Base-by-base conservation (phyloP, 2,888 invertebrate species). In the Flexamia atlantica region DNA sequence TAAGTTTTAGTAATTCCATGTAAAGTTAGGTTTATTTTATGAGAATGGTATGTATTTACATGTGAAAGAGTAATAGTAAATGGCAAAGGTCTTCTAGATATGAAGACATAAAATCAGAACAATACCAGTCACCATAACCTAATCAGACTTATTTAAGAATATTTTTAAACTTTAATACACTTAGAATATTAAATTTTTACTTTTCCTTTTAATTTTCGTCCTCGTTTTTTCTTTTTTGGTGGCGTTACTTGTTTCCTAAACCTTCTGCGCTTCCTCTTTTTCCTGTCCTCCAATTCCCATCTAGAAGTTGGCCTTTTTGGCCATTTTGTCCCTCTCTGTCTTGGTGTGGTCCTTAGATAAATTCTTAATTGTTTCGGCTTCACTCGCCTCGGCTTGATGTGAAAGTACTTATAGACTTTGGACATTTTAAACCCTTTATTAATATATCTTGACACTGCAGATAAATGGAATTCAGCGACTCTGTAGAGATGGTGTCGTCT, bases 381-480 rank as follows among this genome's bases (percentile, higher is more conserved):
- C 46, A 81, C 42, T 28, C 81, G 64, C n/a, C 81, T 81, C 14
- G 81, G 81, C 23, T 81, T 81, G 17, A 68, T 42, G 42, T 68
- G 64, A 40, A 46, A 81, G 60, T 68, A 81, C 68, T 68, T 81
- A 46, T 57, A 81, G 20, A 81, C 68, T 42, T 81, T 81, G 0
- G 81, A 64, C 81, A 81, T 81, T 28, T 81, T 81, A 30, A 68
- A 81, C 12, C 68, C 81, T 68, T 68, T 81, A 30, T 81, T 81
- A 1, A 81, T 42, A 46, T 68, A 68, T 46, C 68, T 40, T 25
- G 81, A 57, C 0, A 68, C 60, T 1, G 4, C 25, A 14, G 68
- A 68, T 9, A 81, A 23, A n/a, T 50, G 81, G 70, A 60, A 81
- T 7, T 68, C 68, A 23, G 46, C 81, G 0, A 81, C 81, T 46